phyloP scores from a whole-genome alignment of 2,888 invertebrate species.

The Nomada fabriciana region DNA sequence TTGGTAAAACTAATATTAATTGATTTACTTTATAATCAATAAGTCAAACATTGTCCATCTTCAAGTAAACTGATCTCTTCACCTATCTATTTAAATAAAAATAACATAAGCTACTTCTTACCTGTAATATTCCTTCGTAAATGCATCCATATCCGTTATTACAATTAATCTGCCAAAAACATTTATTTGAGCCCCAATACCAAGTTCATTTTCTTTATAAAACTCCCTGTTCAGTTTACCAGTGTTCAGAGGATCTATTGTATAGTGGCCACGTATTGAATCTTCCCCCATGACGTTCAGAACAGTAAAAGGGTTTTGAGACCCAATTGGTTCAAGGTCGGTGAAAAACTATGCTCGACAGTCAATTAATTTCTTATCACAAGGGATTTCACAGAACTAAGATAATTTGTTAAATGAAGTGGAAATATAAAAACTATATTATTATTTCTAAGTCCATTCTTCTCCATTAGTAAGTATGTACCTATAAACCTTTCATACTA shows the following conservation, averaged over 20 bases:
- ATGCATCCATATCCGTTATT: slow-evolving; percentile 93
- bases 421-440: too few relatives aligned
- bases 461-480: too few relatives aligned
- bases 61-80: neutral
- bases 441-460: too few relatives aligned
- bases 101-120: slow-evolving; percentile 42
- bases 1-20: neutral
- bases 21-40: neutral
- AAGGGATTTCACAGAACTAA: too few relatives aligned
- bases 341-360: slow-evolving; percentile 53
- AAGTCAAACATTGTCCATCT: too few relatives aligned
- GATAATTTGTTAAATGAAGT: too few relatives aligned
- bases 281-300: slow-evolving; percentile 88
- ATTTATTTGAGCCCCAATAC: slow-evolving; percentile 92
- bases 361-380: neutral
- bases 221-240: slow-evolving; percentile 85
- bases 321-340: slow-evolving; percentile 83
- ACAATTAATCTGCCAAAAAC: slow-evolving; percentile 93
- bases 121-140: slow-evolving; percentile 93
- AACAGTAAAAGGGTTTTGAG: slow-evolving; percentile 85
- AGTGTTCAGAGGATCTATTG: slow-evolving; percentile 86
- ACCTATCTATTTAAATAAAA: neutral
- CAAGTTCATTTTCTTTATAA: slow-evolving; percentile 90
- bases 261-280: slow-evolving; percentile 85
- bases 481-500: too few relatives aligned